Conservation (phyloP, 2,888 invertebrate species). For the Drosophila subsilvestris region DNA sequence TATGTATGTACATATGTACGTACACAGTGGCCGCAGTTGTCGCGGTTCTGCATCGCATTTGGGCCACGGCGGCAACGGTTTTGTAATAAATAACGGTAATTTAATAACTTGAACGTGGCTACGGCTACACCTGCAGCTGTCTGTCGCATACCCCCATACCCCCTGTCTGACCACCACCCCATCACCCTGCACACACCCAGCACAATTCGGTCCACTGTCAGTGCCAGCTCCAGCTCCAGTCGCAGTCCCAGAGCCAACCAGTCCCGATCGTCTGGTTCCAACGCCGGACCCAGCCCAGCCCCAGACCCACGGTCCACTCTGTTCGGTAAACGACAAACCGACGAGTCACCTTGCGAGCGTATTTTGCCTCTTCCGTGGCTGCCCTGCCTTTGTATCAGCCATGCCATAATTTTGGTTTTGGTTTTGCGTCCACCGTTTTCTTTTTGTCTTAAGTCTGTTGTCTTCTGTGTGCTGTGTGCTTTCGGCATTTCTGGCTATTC, state of each 20-base stretch:
- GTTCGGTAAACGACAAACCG: slow-evolving; percentile 52
- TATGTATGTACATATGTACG: slow-evolving; percentile 7
- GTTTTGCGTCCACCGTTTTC: slow-evolving; percentile 34
- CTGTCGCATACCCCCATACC: slow-evolving; percentile 26
- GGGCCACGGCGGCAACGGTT: slow-evolving; percentile 76
- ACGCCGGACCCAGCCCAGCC: slow-evolving; percentile 18
- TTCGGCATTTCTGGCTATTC: slow-evolving; percentile 27
- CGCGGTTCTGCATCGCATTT: slow-evolving; percentile 66
- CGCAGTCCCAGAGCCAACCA: slow-evolving; percentile 14
- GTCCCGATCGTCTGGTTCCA: slow-evolving; percentile 21
- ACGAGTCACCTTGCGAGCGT: slow-evolving; percentile 45
- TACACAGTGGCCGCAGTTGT: slow-evolving; percentile 33
- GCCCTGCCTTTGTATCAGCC: slow-evolving; percentile 36
- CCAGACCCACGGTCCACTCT: slow-evolving; percentile 5
- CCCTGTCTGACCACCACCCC: slow-evolving; percentile 3
- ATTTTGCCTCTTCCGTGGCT: slow-evolving; percentile 11
- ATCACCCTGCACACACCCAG: slow-evolving; percentile 4
- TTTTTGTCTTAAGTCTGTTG: slow-evolving; percentile 11
- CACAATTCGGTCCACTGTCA: neutral
- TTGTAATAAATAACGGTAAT: slow-evolving; percentile 79
- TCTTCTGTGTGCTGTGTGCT: slow-evolving; percentile 18
- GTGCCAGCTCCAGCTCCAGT: slow-evolving; percentile 5
- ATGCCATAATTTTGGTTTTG: slow-evolving; percentile 62
- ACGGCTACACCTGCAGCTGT: slow-evolving; percentile 67
- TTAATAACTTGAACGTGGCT: slow-evolving; percentile 71